These are phyloP conservation scores for Serripes groenlandicus DNA, from an alignment of 2,888 invertebrate species.

Conservation along the genomic window DNA sequence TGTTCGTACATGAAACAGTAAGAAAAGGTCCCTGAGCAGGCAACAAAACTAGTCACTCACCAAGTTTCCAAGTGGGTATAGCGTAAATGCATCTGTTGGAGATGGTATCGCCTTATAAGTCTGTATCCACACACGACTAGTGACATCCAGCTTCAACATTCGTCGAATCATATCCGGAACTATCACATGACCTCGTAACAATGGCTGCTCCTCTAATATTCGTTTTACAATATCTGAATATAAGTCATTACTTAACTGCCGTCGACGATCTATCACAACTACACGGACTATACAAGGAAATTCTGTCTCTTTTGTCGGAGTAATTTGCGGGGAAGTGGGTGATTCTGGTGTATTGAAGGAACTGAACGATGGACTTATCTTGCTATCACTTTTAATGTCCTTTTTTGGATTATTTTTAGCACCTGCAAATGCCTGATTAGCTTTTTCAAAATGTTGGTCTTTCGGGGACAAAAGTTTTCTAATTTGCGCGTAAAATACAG, in stretches of 20 bases:
- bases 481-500: constrained; percentile 76
- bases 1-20: too few species aligned
- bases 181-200: constrained; percentile 77
- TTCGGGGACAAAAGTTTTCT: constrained; percentile 76
- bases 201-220: constrained; percentile 72
- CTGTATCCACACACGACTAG: constrained; percentile 78
- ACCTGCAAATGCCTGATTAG: constrained; percentile 29
- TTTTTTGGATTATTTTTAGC: constrained; percentile 39
- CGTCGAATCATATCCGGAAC: constrained; percentile 78
- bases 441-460: constrained; percentile 69
- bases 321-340: background rate
- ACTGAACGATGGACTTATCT: constrained; percentile 4
- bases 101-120: constrained; percentile 62
- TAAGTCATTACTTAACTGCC: constrained; percentile 63
- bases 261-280: constrained; percentile 75
- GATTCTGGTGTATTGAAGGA: constrained; percentile 6
- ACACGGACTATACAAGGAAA: constrained; percentile 71
- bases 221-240: constrained; percentile 66
- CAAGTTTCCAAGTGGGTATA: constrained; percentile 74
- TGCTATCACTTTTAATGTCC: constrained; percentile 9
- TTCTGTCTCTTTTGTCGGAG: constrained; percentile 1
- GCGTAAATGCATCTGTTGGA: constrained; percentile 57
- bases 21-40: too few species aligned
- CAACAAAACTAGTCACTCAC: too few species aligned
- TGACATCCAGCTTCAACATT: constrained; percentile 77